Evolutionary conservation across 2,797 vertebrate species (phyloP).

Genomic region (Gobionotothen gibberifrons): DNA sequence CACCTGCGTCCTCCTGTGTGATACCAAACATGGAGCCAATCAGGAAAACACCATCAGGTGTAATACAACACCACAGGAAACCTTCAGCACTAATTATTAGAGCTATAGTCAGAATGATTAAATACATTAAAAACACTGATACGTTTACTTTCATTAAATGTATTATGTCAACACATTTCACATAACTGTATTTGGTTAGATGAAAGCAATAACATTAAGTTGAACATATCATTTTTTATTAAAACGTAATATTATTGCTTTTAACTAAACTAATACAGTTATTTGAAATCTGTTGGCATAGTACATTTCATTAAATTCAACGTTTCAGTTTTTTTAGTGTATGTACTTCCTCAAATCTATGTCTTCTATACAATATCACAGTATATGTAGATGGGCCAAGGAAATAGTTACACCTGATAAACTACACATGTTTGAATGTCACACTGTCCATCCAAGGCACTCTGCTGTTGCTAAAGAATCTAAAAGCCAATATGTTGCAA

Average conservation of each 20-base stretch:
- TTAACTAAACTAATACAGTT: no score
- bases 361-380: background rate
- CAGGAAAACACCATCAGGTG: background rate
- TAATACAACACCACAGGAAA: no score
- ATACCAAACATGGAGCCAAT: background rate
- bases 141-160: no score
- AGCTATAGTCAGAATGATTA: background rate
- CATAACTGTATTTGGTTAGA: no score
- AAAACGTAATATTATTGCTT: no score
- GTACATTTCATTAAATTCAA: no score
- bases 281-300: no score
- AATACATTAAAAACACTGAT: background rate
- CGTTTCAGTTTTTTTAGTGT: no score
- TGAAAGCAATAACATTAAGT: no score
- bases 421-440: background rate
- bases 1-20: background rate
- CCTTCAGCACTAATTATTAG: background rate
- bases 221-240: no score
- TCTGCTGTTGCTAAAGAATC: background rate
- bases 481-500: background rate
- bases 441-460: background rate
- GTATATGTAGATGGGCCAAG: background rate
- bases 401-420: no score
- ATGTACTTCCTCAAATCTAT: background rate
- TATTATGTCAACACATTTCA: no score